Evolutionary conservation across 30 jellyfish, hydroid and myxozoan species (phyloP), one percentile per base, ranked within the genome.

Genomic region (Hydractinia echinata): DNA sequence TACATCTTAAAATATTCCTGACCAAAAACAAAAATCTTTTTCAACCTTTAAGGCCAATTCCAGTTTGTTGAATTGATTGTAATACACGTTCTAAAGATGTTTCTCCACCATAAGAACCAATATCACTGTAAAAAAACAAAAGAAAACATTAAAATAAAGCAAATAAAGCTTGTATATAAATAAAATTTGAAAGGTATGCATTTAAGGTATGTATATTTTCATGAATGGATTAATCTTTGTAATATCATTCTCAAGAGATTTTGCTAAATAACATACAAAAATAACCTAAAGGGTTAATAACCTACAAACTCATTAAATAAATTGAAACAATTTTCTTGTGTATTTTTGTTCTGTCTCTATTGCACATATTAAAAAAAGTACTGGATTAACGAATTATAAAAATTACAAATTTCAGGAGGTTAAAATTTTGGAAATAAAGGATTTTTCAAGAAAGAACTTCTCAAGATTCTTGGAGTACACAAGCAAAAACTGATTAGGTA

Each of bases 41-140:
- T 51, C 9, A 4, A 91, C 97, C 97, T 86, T 91, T 91, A 7
- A 91, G 79, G 4, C 91, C 97, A 14, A 91, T 95, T 44, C 92
- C 85, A n/a, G 97, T 85, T 73, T 91, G 84, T 51, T 83, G 88
- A 86, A 91, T 91, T 67, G 97, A 91, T 61, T 67, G 82, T 55
- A 79, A 69, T 14, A 91, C 97, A 85, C 85, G 92, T 10, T 91
- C 94, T 7, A 91, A 54, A 7, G 96, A 77, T 55, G 85, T 78
- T 61, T 82, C 93, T 73, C 96, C 90, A 48, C 97, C 97, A 91
- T 81, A 91, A 6, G 92, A 84, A 1, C 97, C 97, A 81, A 91
- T 91, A 60, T 91, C 97, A 91, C 97, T 91, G 81, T 39, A 86
- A 76, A 50, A 44, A 50, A 61, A 61, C 30, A 69, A n/a, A n/a